Conservation (phyloP, 2,888 invertebrate genomes). For the Cryptosula pallasiana region DNA sequence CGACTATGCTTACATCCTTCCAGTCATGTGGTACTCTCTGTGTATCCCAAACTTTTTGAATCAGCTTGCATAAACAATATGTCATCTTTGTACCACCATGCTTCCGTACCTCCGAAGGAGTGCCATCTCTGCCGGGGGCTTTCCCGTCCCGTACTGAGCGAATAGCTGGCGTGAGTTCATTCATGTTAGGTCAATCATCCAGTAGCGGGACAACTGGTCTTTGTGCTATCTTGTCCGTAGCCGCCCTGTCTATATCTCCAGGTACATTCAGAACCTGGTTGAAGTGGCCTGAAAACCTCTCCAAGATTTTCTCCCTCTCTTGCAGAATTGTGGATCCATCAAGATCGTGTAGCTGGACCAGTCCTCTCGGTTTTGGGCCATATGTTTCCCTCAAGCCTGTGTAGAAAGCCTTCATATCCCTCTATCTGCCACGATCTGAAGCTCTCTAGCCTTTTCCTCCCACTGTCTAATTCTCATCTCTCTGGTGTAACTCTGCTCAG, state of each 20-base stretch:
- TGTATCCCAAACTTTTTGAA: slow-evolving; percentile 16
- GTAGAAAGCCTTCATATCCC: slow-evolving; percentile 2
- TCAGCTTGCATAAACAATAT: not conserved
- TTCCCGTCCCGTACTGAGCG: slow-evolving; percentile 12
- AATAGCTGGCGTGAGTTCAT: slow-evolving; percentile 16
- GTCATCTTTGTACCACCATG: not conserved
- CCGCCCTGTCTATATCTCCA: not conserved
- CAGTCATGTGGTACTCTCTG: too few species aligned
- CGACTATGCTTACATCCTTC: too few species aligned
- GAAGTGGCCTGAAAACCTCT: slow-evolving; percentile 30
- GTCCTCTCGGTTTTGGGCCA: slow-evolving; percentile 27
- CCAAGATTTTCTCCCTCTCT: slow-evolving; percentile 27
- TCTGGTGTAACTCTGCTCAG: slow-evolving; percentile 7
- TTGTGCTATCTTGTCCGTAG: not conserved
- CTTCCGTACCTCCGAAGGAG: slow-evolving; percentile 25
- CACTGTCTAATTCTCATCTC: too few species aligned
- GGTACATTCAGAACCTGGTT: slow-evolving; percentile 27
- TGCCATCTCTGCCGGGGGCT: slow-evolving; percentile 28
- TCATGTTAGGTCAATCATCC: slow-evolving; percentile 13
- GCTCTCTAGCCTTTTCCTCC: not conserved
- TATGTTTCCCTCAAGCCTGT: slow-evolving; percentile 22
- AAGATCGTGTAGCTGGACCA: slow-evolving; percentile 26
- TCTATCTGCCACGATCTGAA: not conserved
- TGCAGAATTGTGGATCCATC: slow-evolving; percentile 25
- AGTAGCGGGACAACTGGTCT: not conserved